Conservation (phyloP, 2,888 invertebrate species). For the Pilophorus perplexus region DNA sequence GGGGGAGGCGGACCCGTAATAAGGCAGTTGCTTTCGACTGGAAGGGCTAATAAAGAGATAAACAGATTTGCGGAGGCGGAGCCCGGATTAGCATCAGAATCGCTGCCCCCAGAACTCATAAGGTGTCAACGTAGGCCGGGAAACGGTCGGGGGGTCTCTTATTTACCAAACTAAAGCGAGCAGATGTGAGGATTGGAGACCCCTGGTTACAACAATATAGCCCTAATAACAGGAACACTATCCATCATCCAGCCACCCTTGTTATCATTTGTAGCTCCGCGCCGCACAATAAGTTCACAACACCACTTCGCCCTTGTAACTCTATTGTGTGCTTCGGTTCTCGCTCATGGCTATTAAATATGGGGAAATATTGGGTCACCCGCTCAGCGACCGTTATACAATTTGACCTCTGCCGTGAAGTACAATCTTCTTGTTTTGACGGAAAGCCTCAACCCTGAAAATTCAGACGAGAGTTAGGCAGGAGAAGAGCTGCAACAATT, state of each 20-base stretch:
- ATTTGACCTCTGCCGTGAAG: neutral
- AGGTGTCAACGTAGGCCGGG: neutral
- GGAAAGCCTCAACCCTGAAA: too few species aligned
- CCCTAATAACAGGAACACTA: conserved; percentile 41
- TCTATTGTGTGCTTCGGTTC: conserved; percentile 14
- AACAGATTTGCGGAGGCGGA: conserved; percentile 38
- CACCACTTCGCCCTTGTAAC: conserved; percentile 39
- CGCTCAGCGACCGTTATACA: conserved; percentile 36
- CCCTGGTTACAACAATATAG: conserved; percentile 30
- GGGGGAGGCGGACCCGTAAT: conserved; percentile 7
- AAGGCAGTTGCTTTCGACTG: conserved; percentile 21
- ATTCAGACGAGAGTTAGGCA: too few species aligned
- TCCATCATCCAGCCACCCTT: conserved; percentile 38
- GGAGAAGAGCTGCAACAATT: too few species aligned
- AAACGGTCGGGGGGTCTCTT: conserved; percentile 9
- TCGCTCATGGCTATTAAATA: conserved; percentile 39
- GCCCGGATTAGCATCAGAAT: conserved; percentile 38
- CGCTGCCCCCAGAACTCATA: conserved; percentile 12
- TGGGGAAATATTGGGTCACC: conserved; percentile 38
- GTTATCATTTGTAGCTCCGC: conserved; percentile 40
- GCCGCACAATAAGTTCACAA: conserved; percentile 35
- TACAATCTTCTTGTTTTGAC: too few species aligned
- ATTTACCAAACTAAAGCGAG: conserved; percentile 39
- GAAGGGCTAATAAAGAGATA: conserved; percentile 39
- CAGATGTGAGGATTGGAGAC: conserved; percentile 16